Evolutionary conservation across 1,140 invertebrate species (phyloP).

Genomic region (Scaptomyza graminum): DNA sequence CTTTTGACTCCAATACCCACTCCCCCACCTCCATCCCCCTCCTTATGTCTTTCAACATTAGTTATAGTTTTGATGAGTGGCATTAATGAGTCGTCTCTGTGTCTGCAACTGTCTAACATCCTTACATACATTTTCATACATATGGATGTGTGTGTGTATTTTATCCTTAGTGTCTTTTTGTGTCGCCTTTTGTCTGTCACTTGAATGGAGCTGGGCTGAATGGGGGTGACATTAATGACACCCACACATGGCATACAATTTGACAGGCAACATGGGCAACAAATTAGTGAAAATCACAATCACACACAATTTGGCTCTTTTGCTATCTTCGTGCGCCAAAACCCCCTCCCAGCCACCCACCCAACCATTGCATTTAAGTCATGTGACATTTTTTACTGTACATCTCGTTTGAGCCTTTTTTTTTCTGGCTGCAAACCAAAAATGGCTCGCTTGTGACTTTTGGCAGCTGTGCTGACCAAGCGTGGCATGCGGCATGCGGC

Average conservation of each 20-base stretch:
- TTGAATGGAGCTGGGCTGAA: neutral
- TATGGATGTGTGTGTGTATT: neutral
- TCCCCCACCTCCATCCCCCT: neutral
- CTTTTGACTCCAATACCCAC: conserved; percentile 6
- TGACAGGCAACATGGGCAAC: conserved; percentile 73
- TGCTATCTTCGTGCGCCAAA: neutral
- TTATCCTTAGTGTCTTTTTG: conserved; percentile 39
- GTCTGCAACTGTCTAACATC: conserved; percentile 57
- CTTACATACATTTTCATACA: conserved; percentile 7
- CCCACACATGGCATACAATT: conserved; percentile 79
- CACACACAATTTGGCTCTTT: conserved; percentile 24
- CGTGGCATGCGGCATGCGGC: neutral
- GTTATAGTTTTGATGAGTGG: conserved; percentile 82
- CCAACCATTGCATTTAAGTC: conserved; percentile 19
- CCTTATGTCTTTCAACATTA: conserved; percentile 54
- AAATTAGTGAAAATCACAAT: conserved; percentile 78
- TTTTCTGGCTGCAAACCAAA: neutral
- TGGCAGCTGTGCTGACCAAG: conserved; percentile 69
- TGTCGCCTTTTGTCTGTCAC: conserved; percentile 44
- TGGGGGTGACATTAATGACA: conserved; percentile 81
- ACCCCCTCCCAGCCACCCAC: neutral
- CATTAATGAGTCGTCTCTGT: conserved; percentile 80
- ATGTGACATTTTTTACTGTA: conserved; percentile 6
- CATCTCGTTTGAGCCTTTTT: no score
- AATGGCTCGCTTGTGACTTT: conserved; percentile 51